phyloP scores from a whole-genome alignment of 2,888 invertebrate genomes.

The Netelia melanura region DNA sequence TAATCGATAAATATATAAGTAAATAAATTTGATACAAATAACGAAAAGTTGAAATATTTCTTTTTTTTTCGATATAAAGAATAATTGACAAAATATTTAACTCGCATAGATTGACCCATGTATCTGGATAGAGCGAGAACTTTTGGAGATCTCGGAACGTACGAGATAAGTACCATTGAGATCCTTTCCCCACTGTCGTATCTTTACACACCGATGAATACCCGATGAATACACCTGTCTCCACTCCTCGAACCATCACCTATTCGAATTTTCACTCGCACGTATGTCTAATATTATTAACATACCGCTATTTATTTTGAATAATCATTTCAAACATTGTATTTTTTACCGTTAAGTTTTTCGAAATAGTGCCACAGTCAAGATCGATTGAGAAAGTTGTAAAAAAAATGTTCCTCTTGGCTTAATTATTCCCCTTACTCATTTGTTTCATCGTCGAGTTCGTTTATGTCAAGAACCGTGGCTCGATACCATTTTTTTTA shows the following conservation, averaged over 20 bases:
- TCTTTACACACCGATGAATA: constrained; percentile 34
- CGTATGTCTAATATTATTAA: constrained; percentile 4
- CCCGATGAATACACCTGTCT: constrained; percentile 53
- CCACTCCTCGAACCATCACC: constrained; percentile 46
- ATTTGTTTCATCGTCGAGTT: too few species aligned
- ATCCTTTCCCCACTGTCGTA: background rate
- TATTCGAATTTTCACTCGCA: constrained; percentile 19
- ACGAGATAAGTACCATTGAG: constrained; percentile 33
- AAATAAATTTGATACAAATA: too few species aligned
- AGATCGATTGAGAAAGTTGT: background rate
- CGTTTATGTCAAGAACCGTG: too few species aligned
- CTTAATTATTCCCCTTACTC: too few species aligned
- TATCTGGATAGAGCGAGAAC: background rate
- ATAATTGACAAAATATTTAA: too few species aligned
- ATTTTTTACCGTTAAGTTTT: background rate
- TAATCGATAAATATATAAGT: too few species aligned
- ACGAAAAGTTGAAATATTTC: too few species aligned
- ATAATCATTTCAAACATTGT: background rate
- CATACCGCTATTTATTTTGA: constrained; percentile 12
- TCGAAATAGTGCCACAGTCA: background rate
- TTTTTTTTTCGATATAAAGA: too few species aligned
- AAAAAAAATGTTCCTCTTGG: too few species aligned
- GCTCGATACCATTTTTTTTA: background rate
- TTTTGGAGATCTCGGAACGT: background rate
- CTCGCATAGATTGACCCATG: background rate